Conservation (phyloP, 2,888 invertebrate genomes). For the Escarpia spicata region DNA sequence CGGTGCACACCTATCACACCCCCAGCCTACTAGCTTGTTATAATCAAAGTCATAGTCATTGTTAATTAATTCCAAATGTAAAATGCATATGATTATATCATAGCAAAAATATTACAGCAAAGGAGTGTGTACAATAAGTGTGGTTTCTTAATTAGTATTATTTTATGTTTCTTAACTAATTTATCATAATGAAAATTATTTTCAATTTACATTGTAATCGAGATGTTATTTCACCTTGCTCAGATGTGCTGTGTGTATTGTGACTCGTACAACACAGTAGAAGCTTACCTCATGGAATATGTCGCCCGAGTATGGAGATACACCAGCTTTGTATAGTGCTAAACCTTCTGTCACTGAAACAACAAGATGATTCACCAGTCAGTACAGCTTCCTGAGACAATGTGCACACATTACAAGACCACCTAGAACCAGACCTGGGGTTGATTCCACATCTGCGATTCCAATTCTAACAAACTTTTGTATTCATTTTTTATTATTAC, state of each 20-base stretch:
- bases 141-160: no score
- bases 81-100: slow-evolving; percentile 21
- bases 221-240: no score
- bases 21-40: background rate
- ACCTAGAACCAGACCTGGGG: background rate
- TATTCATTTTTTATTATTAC: no score
- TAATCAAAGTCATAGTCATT: background rate
- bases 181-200: no score
- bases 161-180: no score
- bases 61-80: background rate
- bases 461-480: no score
- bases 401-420: background rate
- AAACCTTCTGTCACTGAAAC: slow-evolving; percentile 85
- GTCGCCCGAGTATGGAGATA: slow-evolving; percentile 87
- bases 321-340: slow-evolving; percentile 78
- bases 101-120: no score
- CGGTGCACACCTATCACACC: no score
- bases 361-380: slow-evolving; percentile 28
- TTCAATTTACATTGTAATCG: no score
- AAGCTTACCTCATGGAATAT: slow-evolving; percentile 81
- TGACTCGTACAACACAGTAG: background rate
- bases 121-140: no score
- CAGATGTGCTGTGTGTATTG: no score
- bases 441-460: no score
- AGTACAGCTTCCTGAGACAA: background rate